Base-by-base conservation (phyloP, 2,797 vertebrate genomes). In the Trachurus trachurus region DNA sequence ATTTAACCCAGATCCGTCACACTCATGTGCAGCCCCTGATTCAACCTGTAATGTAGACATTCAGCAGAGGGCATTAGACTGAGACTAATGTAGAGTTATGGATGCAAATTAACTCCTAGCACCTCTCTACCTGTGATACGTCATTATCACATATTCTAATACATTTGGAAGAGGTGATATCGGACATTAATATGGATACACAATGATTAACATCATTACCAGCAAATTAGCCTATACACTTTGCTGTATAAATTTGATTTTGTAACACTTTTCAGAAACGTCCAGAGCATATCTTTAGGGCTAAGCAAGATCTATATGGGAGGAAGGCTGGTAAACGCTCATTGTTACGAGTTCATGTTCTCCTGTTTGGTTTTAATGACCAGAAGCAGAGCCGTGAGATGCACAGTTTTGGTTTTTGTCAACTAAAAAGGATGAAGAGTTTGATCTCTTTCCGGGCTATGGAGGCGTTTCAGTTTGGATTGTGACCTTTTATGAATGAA, bases 1-100 rank as follows among this genome's bases (percentile, higher is more conserved):
- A 67, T 92, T 93, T 91, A 88, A 90, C 87, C 87, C 77, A 84
- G 83, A 92, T 92, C 88, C 58, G 84, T 93, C 90, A 92, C 91
- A 87, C 84, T 89, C 67, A 63, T 76, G 83, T 74, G 85, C 80
- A 89, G 83, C 82, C 89, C 62, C 84, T 12, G 79, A 86, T 87
- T 89, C 87, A 88, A 90, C 88, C 82, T 89, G 88, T 93, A 92
- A 94, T 90, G 72, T 87, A 88, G 87, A 93, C 88, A 85, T 90
- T 82, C 82, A 91, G 74, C 88, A 88, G 86, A 79, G 79, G 64
- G 82, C 75, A 74, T 83, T 77, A 74, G 78, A 83, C 87, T 87
- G 88, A 85, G 83, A 88, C 86, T 77, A 86, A 89, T 83, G 83
- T 62, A 69, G 64, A 87, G 84, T 87, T 87, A 90, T 72, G 66